Conservation (phyloP, 2,113 vertebrate species). For the Cyanoramphus novaezelandiae region DNA sequence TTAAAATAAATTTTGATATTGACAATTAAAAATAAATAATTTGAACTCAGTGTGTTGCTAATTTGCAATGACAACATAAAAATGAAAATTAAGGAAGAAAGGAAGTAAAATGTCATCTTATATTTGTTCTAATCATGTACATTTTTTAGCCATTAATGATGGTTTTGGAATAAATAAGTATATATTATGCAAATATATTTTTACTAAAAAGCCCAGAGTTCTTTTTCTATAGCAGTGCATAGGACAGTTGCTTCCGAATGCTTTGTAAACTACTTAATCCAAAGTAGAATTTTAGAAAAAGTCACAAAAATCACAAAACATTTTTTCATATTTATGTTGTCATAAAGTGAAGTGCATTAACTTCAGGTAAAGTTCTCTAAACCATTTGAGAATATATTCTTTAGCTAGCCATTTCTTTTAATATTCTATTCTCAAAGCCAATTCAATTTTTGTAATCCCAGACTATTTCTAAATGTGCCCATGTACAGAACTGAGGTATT, state of each 20-base stretch:
- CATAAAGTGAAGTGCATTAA: conserved; percentile 2
- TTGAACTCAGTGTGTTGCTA: not conserved
- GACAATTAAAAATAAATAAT: not conserved
- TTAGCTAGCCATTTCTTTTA: conserved; percentile 32
- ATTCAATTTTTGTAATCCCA: conserved; percentile 23
- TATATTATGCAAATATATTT: not conserved
- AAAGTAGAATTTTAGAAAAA: conserved; percentile 1
- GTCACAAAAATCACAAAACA: not conserved
- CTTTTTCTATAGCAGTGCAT: not conserved
- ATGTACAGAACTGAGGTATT: conserved; percentile 28
- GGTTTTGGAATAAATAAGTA: not conserved
- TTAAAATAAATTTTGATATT: not conserved
- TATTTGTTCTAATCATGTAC: not conserved
- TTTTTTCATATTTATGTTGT: not conserved
- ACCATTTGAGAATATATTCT: not conserved
- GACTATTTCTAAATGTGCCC: not conserved
- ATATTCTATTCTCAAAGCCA: conserved; percentile 6
- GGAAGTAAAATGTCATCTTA: not conserved
- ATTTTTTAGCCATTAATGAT: not conserved
- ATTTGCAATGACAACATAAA: not conserved
- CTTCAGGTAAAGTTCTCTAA: not conserved
- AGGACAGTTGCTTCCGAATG: not conserved
- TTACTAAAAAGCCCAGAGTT: not conserved
- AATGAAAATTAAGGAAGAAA: not conserved
- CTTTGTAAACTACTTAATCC: not conserved